Percentiles rank a stretch among this genome's conserved stretches.
Evolutionary conservation across 2,888 invertebrate species (phyloP).

Genomic region (Terebella lapidaria): DNA sequence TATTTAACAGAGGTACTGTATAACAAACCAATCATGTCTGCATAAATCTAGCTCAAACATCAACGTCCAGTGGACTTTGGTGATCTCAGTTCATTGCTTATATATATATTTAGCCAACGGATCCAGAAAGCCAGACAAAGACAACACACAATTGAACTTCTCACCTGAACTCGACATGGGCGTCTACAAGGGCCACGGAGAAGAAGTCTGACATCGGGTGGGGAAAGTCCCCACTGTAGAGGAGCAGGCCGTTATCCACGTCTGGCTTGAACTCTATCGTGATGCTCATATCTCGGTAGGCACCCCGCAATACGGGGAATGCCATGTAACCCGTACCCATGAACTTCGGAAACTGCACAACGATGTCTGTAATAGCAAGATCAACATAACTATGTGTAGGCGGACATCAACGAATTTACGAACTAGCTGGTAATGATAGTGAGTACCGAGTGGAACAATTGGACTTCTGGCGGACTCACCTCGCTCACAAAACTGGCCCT

Average conservation of each 20-base stretch:
- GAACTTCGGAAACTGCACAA: conserved; percentile 58
- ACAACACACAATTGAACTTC: too few species aligned
- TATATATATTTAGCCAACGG: too few species aligned
- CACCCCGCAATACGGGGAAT: conserved; percentile 78
- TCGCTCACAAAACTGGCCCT: conserved; percentile 83
- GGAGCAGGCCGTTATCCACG: conserved; percentile 70
- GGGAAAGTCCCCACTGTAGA: conserved; percentile 81
- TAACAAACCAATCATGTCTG: too few species aligned
- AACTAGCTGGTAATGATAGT: too few species aligned
- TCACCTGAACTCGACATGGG: conserved; percentile 75
- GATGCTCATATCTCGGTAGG: conserved; percentile 80
- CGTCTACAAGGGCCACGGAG: conserved; percentile 74
- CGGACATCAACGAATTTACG: too few species aligned
- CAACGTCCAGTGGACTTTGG: too few species aligned
- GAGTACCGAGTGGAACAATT: too few species aligned
- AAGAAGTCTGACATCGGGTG: conserved; percentile 86
- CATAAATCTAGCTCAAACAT: too few species aligned
- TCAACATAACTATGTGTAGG: neutral
- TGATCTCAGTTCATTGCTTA: too few species aligned
- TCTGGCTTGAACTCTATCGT: conserved; percentile 76
- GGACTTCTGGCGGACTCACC: too few species aligned
- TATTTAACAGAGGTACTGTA: too few species aligned
- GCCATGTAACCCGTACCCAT: conserved; percentile 89
- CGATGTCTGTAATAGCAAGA: conserved; percentile 37
- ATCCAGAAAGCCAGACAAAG: too few species aligned